Evolutionary conservation across 2,113 vertebrate species (phyloP), one percentile per base, ranked within the genome.

Genomic region (Fulica atra): DNA sequence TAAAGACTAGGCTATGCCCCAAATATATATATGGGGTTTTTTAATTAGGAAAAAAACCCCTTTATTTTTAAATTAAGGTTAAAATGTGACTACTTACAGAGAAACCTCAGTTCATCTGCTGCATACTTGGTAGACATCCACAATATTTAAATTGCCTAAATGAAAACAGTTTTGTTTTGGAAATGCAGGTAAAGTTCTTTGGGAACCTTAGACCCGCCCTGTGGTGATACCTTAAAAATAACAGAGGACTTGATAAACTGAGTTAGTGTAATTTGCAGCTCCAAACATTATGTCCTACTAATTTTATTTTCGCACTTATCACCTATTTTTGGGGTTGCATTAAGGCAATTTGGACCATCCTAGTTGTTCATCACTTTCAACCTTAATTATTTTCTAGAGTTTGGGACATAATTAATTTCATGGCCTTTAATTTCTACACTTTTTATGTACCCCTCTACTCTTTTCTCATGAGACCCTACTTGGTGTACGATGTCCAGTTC

Each of bases 371-470:
- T 44, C 15, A 24, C 36, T 79, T 91, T 70, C 31, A 86, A 21
- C 18, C 17, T 69, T 73, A 44, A 50, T 21, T 66, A 4, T 54
- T 66, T 93, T 70, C 40, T 73, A 4, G 29, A 48, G 5, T 60
- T 48, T 70, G 40, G 72, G 12, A 0, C 10, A 15, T 70, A 85
- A 88, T 4, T 68, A 16, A 8, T 46, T 46, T 46, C 44, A 82
- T 17, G 0, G 0, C 7, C 9, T 54, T 83, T 83, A 1, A 28
- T 74, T 87, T 70, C 23, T 71, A 48, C 0, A 3, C 26, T 24
- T 61, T 77, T 77, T 59, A 15, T 36, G 5, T 46, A 46, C 44
- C 44, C 42, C 42, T 42, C 14, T 42, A 46, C 44, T 46, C 44
- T 46, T 19, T 46, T 46, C 44, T 46, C 44, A 46, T 46, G 44